Evolutionary conservation across 2,113 vertebrate genomes (phyloP), one percentile per base, ranked within the genome.

Genomic region (Crotalus viridis): DNA sequence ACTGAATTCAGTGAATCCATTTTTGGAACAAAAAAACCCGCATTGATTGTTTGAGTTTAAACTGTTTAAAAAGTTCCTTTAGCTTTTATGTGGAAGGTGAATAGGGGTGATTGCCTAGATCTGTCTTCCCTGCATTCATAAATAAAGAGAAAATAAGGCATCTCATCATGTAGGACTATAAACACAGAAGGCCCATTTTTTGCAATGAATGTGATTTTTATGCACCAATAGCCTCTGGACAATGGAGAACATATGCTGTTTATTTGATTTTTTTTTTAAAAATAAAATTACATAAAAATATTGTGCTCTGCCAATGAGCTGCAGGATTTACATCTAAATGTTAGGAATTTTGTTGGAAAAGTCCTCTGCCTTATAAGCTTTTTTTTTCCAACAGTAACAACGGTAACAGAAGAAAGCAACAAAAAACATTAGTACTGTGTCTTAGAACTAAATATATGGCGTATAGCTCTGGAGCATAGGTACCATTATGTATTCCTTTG

Each of bases 41-140:
- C 33, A 57, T 13, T 0, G 48, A 90, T 92, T 43, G 46, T 52
- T 81, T 13, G 8, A 15, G 0, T 93, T 96, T 92, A 90, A 93
- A 90, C 5, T 92, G 6, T 91, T 92, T 94, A 89, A 94, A 92
- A 59, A 3, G 15, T 17, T n/a, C 12, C 46, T 90, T 90, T 48
- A 90, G 26, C 24, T 61, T 17, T 52, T 69, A 51, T 69, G 24
- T 48, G 59, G 57, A 51, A 43, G 39, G 33, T 90, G 26, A 24
- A 28, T 90, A 28, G 46, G 17, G 5, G 17, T n/a, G 33, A 89
- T 48, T 54, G 28, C 39, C 12, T 26, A 9, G 4, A 13, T 21
- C 56, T 46, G 10, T 13, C 10, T 22, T 89, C 56, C 13, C 22
- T 61, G 39, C 88, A 61, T 61, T 43, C n/a, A 89, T 56, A 89